Conservation (phyloP, 2,113 vertebrate genomes). For the Alligator sinensis region DNA sequence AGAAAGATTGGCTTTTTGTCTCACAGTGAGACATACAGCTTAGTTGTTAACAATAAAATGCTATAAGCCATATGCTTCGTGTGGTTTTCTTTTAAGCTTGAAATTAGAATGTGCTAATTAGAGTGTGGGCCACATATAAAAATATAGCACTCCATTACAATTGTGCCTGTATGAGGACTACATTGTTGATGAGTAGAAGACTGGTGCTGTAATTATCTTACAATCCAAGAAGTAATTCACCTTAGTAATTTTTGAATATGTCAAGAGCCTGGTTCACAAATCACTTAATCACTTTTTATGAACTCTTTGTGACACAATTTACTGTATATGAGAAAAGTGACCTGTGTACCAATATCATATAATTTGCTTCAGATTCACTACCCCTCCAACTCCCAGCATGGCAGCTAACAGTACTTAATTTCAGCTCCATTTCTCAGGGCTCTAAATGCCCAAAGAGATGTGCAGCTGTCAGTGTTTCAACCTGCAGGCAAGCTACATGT, state of each 20-base stretch:
- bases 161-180: slow-evolving; percentile 50
- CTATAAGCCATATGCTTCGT: slow-evolving; percentile 67
- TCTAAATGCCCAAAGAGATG: slow-evolving; percentile 41
- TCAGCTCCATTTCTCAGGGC: slow-evolving; percentile 50
- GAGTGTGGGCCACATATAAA: slow-evolving; percentile 62
- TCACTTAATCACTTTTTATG: slow-evolving; percentile 61
- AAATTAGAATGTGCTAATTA: slow-evolving; percentile 78
- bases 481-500: slow-evolving; percentile 23
- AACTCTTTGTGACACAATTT: slow-evolving; percentile 43
- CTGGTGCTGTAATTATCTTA: slow-evolving; percentile 63
- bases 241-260: slow-evolving; percentile 66
- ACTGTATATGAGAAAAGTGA: slow-evolving; percentile 52
- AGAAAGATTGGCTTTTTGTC: slow-evolving; percentile 68
- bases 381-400: background rate
- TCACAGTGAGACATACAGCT: slow-evolving; percentile 55
- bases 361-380: slow-evolving; percentile 40
- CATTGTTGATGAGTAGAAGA: slow-evolving; percentile 25
- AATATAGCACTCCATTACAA: slow-evolving; percentile 56
- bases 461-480: slow-evolving; percentile 51
- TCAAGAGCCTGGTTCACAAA: slow-evolving; percentile 55
- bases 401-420: slow-evolving; percentile 28
- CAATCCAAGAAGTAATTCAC: slow-evolving; percentile 65
- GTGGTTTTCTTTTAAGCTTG: slow-evolving; percentile 68
- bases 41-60: slow-evolving; percentile 69
- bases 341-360: slow-evolving; percentile 40